Conservation (phyloP, 2,888 invertebrate species). For the Philhelius pedissequus region DNA sequence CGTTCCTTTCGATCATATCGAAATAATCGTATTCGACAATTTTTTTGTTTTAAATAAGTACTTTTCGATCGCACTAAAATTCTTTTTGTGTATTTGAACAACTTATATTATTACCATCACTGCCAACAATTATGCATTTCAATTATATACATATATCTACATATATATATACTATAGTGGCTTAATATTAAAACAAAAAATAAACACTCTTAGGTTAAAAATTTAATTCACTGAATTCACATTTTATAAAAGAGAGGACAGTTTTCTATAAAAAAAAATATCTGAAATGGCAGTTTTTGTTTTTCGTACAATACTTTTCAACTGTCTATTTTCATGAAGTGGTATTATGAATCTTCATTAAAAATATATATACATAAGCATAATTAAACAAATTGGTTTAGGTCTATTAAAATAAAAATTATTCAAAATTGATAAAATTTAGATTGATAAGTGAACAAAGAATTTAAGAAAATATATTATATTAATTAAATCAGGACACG, state of each 20-base stretch:
- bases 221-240: neutral
- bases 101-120: conserved; percentile 38
- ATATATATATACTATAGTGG: too few species aligned
- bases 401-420: neutral
- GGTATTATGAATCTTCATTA: neutral
- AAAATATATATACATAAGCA: neutral
- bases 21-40: neutral
- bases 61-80: neutral
- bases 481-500: neutral
- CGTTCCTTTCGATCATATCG: neutral
- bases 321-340: neutral
- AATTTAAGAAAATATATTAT: neutral
- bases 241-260: conserved; percentile 11
- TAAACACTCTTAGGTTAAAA: neutral
- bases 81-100: neutral
- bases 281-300: neutral
- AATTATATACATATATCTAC: neutral
- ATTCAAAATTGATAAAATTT: neutral
- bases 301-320: neutral
- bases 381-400: neutral
- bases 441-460: neutral
- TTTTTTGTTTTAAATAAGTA: neutral
- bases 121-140: conserved; percentile 63
- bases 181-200: neutral
- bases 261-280: conserved; percentile 35